phyloP scores from a whole-genome alignment of 2,797 vertebrate species.

The Macrochelys suwanniensis region DNA sequence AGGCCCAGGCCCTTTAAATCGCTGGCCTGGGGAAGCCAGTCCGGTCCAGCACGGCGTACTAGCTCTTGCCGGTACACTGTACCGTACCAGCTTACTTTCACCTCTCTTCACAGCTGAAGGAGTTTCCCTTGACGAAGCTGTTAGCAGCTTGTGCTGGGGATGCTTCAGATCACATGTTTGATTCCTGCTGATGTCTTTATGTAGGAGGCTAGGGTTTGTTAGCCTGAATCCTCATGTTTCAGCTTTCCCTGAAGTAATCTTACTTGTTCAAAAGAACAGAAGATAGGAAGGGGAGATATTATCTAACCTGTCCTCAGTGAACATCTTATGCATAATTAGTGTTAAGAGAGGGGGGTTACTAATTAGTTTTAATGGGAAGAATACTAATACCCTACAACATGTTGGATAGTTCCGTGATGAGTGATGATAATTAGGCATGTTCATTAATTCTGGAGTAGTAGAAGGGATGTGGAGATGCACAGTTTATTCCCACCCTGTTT shows the following conservation, averaged over 20 bases:
- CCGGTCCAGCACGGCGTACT: too few relatives aligned
- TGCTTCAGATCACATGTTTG: neutral
- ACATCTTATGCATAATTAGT: neutral
- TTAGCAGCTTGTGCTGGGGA: neutral
- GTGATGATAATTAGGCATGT: conserved; percentile 4
- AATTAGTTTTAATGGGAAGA: neutral
- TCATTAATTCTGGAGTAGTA: conserved; percentile 24
- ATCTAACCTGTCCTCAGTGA: fast-evolving
- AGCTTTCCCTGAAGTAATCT: neutral
- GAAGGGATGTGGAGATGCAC: conserved; percentile 12
- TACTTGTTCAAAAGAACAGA: neutral
- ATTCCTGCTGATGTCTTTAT: neutral
- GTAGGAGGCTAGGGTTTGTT: neutral
- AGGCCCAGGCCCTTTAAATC: too few relatives aligned
- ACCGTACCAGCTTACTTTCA: too few relatives aligned
- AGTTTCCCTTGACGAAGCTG: neutral
- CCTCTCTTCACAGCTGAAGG: neutral
- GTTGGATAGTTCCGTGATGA: neutral
- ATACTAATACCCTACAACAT: neutral
- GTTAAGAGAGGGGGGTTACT: neutral
- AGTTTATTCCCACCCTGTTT: neutral
- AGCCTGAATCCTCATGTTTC: neutral
- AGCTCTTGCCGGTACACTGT: too few relatives aligned
- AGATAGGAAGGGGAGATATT: neutral
- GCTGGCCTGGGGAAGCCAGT: too few relatives aligned